phyloP scores from a whole-genome alignment of 2,888 invertebrate species.

The Drosophila atroscutellata region DNA sequence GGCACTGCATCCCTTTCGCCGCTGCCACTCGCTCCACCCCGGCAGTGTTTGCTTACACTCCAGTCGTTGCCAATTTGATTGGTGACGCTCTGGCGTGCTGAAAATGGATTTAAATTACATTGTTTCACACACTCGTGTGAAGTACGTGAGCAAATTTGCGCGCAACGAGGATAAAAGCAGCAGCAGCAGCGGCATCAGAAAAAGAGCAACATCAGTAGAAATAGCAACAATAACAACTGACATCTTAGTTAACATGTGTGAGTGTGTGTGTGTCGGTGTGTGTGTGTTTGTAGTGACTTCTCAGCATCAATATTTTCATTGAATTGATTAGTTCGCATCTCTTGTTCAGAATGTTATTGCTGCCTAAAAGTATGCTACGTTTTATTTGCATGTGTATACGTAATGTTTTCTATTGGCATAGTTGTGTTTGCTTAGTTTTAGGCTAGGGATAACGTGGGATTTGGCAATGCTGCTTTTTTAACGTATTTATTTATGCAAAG shows the following conservation, averaged over 20 bases:
- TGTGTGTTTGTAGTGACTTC: constrained; percentile 65
- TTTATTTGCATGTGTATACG: constrained; percentile 34
- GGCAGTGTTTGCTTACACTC: constrained; percentile 64
- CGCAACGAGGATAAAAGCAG: constrained; percentile 29
- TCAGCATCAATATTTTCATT: constrained; percentile 73
- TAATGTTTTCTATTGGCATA: constrained; percentile 35
- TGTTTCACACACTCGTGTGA: constrained; percentile 69
- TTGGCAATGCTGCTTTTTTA: constrained; percentile 25
- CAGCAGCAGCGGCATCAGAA: constrained; percentile 10
- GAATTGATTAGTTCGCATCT: constrained; percentile 70
- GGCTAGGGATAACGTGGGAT: constrained; percentile 58
- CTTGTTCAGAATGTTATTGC: constrained; percentile 34
- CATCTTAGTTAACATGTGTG: constrained; percentile 51
- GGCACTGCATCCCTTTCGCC: constrained; percentile 2
- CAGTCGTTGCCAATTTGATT: constrained; percentile 77
- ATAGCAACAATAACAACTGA: constrained; percentile 54
- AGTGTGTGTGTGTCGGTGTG: not conserved
- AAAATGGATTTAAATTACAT: constrained; percentile 84
- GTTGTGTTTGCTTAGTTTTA: constrained; percentile 62
- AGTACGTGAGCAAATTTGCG: constrained; percentile 64
- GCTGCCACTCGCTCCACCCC: not conserved
- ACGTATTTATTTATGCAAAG: constrained; percentile 62
- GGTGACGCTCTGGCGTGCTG: constrained; percentile 76
- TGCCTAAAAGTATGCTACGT: constrained; percentile 43
- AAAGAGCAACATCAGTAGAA: constrained; percentile 6